A percentile compares a stretch with the other conserved stretches of the same genome.
These are phyloP conservation scores for Amphipyra berbera DNA, from an alignment of 2,888 invertebrate species.

Conservation along the genomic window DNA sequence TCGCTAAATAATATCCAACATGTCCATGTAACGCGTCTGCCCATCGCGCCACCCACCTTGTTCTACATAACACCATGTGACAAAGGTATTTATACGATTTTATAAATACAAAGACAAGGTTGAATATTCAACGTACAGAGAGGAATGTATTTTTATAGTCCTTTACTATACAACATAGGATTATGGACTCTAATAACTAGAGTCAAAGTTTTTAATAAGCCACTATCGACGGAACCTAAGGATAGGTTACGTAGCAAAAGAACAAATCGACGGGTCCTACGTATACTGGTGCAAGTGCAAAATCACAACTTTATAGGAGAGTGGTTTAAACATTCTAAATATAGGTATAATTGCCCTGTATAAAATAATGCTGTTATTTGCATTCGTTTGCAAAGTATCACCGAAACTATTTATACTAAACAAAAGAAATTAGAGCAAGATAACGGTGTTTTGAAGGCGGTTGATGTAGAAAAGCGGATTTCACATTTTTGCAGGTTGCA, in stretches of 20 bases:
- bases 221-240: constrained; percentile 1
- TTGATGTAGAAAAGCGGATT: too few relatives aligned
- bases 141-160: not conserved
- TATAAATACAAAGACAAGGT: constrained; percentile 13
- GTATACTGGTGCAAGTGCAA: too few relatives aligned
- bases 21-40: not conserved
- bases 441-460: too few relatives aligned
- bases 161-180: constrained; percentile 12
- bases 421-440: too few relatives aligned
- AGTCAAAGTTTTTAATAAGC: constrained; percentile 1
- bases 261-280: too few relatives aligned
- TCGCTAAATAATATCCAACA: not conserved
- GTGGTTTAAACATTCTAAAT: too few relatives aligned
- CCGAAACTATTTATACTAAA: too few relatives aligned
- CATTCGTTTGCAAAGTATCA: too few relatives aligned
- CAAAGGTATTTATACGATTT: constrained; percentile 9
- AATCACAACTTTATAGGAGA: too few relatives aligned
- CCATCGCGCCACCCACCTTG: constrained; percentile 12
- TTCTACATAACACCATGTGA: constrained; percentile 30
- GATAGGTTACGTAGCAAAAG: constrained; percentile 4
- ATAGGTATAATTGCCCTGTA: too few relatives aligned
- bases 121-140: constrained; percentile 4
- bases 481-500: too few relatives aligned
- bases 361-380: too few relatives aligned
- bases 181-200: constrained; percentile 14